Base-by-base conservation (phyloP, 2,888 invertebrate genomes). In the Trissonchulus latispiculum region DNA sequence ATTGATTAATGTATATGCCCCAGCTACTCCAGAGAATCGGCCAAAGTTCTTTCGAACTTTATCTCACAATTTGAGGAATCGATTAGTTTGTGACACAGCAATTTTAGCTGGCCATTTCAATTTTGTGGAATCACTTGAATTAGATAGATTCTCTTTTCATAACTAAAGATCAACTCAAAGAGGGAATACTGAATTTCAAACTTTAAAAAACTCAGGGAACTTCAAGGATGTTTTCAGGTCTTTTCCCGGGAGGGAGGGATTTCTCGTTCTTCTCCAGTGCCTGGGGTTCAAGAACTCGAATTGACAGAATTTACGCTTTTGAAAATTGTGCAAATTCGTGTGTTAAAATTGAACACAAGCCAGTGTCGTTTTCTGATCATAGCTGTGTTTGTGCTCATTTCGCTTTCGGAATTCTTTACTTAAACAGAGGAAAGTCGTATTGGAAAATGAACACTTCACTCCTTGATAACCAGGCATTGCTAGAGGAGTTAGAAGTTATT, bases 301-400 rank as follows among this genome's bases (percentile, higher is more conserved):
- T 68, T 35, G 69, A 68, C 36, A 68, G 69, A 33, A 32, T 68
- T 31, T 68, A 68, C n/a, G n/a, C 3, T 33, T 31, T 23, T 68
- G 3, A 48, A 15, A n/a, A n/a, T n/a, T n/a, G n/a, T n/a, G n/a
- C n/a, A n/a, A n/a, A n/a, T n/a, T n/a, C n/a, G n/a, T n/a, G n/a
- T n/a, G n/a, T n/a, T n/a, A n/a, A n/a, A n/a, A n/a, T n/a, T n/a
- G n/a, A n/a, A n/a, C n/a, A n/a, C n/a, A n/a, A n/a, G n/a, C n/a
- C n/a, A n/a, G n/a, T n/a, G n/a, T n/a, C n/a, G n/a, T n/a, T n/a
- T n/a, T n/a, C n/a, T n/a, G n/a, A n/a, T n/a, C n/a, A n/a, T n/a
- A n/a, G n/a, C n/a, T n/a, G n/a, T n/a, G n/a, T n/a, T n/a, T n/a
- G n/a, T n/a, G n/a, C n/a, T n/a, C n/a, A n/a, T n/a, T n/a, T n/a